Evolutionary conservation across 2,888 invertebrate species (phyloP).

Genomic region (Galerucella pusilla): DNA sequence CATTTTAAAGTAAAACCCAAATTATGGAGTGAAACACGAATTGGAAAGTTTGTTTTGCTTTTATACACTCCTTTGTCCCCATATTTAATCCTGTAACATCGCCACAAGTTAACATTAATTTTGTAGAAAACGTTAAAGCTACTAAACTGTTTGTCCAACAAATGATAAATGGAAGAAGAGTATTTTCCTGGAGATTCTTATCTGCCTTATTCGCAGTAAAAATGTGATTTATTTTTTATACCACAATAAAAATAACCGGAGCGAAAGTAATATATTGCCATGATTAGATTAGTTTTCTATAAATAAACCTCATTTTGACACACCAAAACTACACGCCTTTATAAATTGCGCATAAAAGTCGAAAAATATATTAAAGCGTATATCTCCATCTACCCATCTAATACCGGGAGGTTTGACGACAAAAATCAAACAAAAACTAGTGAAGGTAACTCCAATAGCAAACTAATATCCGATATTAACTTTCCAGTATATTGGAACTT

Average conservation of each 20-base stretch:
- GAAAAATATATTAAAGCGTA: neutral
- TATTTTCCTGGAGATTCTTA: neutral
- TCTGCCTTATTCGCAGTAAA: neutral
- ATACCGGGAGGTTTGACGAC: constrained; percentile 14
- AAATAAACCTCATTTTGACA: neutral
- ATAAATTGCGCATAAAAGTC: neutral
- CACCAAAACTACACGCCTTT: neutral
- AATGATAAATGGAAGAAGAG: neutral
- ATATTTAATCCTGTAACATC: too few species aligned
- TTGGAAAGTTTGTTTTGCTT: too few species aligned
- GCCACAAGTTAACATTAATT: too few species aligned
- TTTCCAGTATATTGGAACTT: constrained; percentile 6
- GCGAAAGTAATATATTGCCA: neutral
- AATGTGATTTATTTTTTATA: neutral
- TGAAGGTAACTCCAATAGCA: constrained; percentile 25
- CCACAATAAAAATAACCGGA: neutral
- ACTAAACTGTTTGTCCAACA: neutral
- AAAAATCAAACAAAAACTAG: constrained; percentile 16
- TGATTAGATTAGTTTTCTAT: neutral
- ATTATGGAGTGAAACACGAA: too few species aligned
- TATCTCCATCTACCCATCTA: neutral
- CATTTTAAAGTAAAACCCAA: too few species aligned
- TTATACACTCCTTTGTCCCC: too few species aligned
- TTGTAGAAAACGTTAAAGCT: too few species aligned
- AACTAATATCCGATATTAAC: constrained; percentile 34